Percentiles rank a stretch among this genome's conserved stretches.
phyloP scores from a whole-genome alignment of 2,113 vertebrate species.

The Neolamprologus hecqui region DNA sequence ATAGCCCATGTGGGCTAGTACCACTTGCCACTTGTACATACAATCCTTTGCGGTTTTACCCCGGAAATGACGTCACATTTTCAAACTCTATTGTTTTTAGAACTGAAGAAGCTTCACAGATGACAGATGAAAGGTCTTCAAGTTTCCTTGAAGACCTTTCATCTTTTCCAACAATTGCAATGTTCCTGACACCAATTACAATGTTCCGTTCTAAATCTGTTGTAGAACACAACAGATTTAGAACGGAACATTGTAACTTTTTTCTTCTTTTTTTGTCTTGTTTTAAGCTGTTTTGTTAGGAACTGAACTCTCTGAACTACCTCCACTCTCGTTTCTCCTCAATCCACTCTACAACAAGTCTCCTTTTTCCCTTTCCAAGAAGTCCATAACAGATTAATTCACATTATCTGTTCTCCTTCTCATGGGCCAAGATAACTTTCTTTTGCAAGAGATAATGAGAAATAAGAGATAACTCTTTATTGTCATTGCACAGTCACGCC shows the following conservation, averaged over 20 bases:
- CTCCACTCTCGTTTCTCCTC: not conserved
- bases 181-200: not conserved
- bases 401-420: not conserved
- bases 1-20: not conserved
- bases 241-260: not conserved
- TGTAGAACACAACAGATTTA: not conserved
- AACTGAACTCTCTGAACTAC: not conserved
- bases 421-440: not conserved
- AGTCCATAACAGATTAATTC: not conserved
- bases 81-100: not conserved
- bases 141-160: not conserved
- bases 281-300: not conserved
- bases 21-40: not conserved
- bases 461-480: not conserved
- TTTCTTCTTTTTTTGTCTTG: not conserved
- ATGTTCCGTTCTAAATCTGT: not conserved
- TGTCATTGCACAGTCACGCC: not conserved
- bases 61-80: not conserved
- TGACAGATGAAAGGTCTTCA: not conserved
- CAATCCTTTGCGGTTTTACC: fast-evolving
- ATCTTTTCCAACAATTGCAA: not conserved
- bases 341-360: not conserved
- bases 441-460: not conserved
- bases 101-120: not conserved
- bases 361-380: not conserved